These are phyloP conservation scores for Meteorus cinctellus DNA, from an alignment of 2,888 invertebrate species.

Conservation along the genomic window DNA sequence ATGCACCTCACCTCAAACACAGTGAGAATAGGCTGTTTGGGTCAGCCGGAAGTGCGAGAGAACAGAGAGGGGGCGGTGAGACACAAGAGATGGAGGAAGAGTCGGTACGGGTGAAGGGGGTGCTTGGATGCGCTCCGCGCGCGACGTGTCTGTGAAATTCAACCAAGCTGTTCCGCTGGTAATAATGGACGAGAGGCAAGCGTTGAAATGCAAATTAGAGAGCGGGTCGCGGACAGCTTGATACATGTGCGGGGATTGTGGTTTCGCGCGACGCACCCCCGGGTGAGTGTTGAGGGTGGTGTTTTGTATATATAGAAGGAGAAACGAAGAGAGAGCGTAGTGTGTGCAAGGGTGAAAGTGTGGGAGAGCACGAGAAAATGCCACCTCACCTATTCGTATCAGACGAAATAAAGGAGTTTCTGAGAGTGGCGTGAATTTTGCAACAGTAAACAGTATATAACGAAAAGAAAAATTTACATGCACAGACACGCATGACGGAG, in stretches of 20 bases:
- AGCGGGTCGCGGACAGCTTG: constrained; percentile 71
- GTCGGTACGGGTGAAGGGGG: constrained; percentile 31
- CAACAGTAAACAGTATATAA: constrained; percentile 1
- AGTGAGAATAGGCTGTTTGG: constrained; percentile 14
- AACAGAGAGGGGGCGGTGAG: constrained; percentile 17
- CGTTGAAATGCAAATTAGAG: constrained; percentile 72
- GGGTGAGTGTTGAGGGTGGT: not conserved
- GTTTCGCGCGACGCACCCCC: constrained; percentile 65
- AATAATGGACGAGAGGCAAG: constrained; percentile 71
- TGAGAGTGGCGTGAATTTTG: not conserved
- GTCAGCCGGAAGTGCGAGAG: constrained; percentile 16
- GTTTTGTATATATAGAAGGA: too few species aligned
- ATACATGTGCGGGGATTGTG: constrained; percentile 71
- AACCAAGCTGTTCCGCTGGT: constrained; percentile 71
- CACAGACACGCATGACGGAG: not conserved
- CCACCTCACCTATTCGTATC: constrained; percentile 11
- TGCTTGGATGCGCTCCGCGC: constrained; percentile 46
- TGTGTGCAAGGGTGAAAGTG: too few species aligned
- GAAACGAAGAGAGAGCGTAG: too few species aligned
- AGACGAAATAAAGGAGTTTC: constrained; percentile 26
- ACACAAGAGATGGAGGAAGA: constrained; percentile 23
- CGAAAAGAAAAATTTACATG: not conserved
- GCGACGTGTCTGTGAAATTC: constrained; percentile 68
- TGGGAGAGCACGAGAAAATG: not conserved
- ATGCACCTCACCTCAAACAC: constrained; percentile 3